Evolutionary conservation across 2,113 vertebrate species (phyloP).

Genomic region (Pogona vitticeps): DNA sequence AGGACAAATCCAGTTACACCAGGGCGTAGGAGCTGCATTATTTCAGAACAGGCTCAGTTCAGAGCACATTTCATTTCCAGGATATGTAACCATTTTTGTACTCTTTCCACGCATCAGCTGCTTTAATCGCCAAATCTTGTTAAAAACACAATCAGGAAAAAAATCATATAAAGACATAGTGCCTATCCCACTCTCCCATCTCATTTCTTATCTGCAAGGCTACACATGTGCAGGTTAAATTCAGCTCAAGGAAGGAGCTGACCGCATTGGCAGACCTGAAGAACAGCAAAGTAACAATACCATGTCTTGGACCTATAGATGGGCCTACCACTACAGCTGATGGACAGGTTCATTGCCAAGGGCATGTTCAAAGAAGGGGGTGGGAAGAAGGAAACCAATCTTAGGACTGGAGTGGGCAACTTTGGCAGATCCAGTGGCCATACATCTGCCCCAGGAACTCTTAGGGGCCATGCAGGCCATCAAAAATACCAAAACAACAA

Average conservation of each 20-base stretch:
- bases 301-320: background rate
- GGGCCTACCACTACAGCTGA: background rate
- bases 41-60: background rate
- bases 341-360: background rate
- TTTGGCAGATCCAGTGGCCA: too few relatives aligned
- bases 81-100: background rate
- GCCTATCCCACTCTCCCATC: background rate
- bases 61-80: conserved; percentile 28
- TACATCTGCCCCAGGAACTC: too few relatives aligned
- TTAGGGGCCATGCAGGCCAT: too few relatives aligned
- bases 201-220: background rate
- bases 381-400: too few relatives aligned
- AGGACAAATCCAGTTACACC: background rate
- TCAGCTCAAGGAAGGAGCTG: background rate
- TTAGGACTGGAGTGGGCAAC: too few relatives aligned
- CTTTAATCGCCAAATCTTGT: background rate
- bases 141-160: background rate
- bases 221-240: too few relatives aligned
- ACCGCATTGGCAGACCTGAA: too few relatives aligned
- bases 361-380: too few relatives aligned
- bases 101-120: background rate
- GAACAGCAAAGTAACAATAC: too few relatives aligned
- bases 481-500: too few relatives aligned
- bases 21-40: accelerated
- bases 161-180: background rate